Base-by-base conservation (phyloP, 53 echinoderm and acorn worm genomes). In the Zoroaster sp. region DNA sequence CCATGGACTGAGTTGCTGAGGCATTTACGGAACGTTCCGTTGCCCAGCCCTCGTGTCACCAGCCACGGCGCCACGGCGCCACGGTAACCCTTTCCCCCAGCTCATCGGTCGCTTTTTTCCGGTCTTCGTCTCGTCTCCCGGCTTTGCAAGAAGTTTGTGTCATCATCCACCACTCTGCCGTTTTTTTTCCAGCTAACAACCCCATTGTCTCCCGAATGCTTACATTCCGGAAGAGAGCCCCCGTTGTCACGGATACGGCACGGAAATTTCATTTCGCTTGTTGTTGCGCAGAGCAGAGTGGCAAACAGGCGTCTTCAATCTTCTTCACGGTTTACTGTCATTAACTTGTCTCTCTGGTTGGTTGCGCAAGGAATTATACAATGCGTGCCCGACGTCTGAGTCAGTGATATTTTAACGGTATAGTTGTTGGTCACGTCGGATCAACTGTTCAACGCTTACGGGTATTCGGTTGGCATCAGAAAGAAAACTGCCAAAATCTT, bases 201-300 rank as follows among this genome's bases (percentile, higher is more conserved):
- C 59, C 59, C 59, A 59, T 59, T 59, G 63, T 59, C 63, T 59
- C 21, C 8, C 18, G n/a, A 28, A 59, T 59, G 63, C 63, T 59
- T 28, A 59, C 30, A 42, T 71, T 18, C 71, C 71, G 71, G 71
- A 71, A 40, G 35, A 40, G 66, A 35, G 23, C 4, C 2, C 1
- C 0, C 39, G 67, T 67, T 66, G 66, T 38, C 81, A 67, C 42
- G 81, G 81, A 40, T 42, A 81, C 67, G 81, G 81, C 81, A 81
- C 67, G 67, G 81, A 35, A 54, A 52, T n/a, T 28, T 59, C 63
- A 59, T 59, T 28, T 23, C 59, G 28, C 8, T 28, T 28, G 63
- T 59, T 59, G 63, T 59, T 23, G 3, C 28, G 63, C 30, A 59
- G 17, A 15, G 28, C 23, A 59, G 63, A 25, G 63, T 28, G 63